A percentile compares a stretch with the other conserved stretches of the same genome.
phyloP scores from a whole-genome alignment of 2,113 vertebrate genomes.

The Campylorhamphus procurvoides region DNA sequence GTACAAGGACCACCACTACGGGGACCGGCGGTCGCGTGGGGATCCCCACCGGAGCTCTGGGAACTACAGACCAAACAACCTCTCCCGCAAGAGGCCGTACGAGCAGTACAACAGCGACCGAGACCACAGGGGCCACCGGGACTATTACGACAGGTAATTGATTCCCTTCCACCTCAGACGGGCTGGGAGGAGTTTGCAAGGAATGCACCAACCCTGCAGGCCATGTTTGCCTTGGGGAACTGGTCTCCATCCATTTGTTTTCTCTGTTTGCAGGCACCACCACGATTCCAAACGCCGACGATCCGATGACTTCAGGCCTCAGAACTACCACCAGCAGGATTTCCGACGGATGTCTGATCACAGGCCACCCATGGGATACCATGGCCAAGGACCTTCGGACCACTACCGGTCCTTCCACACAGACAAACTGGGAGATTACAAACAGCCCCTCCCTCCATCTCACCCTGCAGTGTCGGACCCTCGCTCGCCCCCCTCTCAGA shows the following conservation, averaged over 20 bases:
- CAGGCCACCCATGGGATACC: conserved; percentile 80
- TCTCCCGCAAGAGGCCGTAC: conserved; percentile 89
- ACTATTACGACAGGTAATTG: conserved; percentile 92
- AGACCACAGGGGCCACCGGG: conserved; percentile 90
- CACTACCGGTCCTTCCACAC: conserved; percentile 91
- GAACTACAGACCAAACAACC: conserved; percentile 86
- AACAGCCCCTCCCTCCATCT: conserved; percentile 81
- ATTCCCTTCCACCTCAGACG: rapidly evolving
- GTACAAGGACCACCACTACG: conserved; percentile 94
- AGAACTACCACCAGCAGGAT: conserved; percentile 92
- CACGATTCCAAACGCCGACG: conserved; percentile 91
- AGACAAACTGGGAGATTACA: conserved; percentile 85
- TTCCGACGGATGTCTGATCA: conserved; percentile 92
- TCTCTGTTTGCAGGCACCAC: conserved; percentile 81
- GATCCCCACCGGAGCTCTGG: conserved; percentile 89
- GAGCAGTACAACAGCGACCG: conserved; percentile 93
- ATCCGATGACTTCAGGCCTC: conserved; percentile 88
- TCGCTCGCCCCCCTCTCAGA: conserved; percentile 91
- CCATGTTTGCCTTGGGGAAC: neutral
- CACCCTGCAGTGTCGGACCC: conserved; percentile 83
- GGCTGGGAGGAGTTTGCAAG: neutral
- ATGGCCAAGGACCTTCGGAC: conserved; percentile 84
- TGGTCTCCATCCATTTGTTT: neutral
- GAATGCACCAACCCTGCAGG: rapidly evolving
- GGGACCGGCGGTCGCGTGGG: conserved; percentile 84